Evolutionary conservation across 2,113 vertebrate genomes (phyloP).

Genomic region (Cyphomyrus plagiostoma): DNA sequence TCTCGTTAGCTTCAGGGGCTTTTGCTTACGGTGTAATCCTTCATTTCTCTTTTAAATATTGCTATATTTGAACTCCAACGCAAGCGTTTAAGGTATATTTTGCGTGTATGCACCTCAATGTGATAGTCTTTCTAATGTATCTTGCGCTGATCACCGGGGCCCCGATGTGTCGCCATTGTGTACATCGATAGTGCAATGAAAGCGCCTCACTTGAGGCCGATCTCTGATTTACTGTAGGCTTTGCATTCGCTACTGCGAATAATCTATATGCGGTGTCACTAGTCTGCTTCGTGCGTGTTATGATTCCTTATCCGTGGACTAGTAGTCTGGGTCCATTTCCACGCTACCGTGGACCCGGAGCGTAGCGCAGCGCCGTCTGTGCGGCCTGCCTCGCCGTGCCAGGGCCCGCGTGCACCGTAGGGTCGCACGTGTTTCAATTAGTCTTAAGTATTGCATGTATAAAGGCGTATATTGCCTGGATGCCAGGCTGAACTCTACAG

Average conservation of each 20-base stretch:
- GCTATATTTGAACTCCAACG: neutral
- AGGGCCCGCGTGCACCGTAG: neutral
- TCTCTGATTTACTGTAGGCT: neutral
- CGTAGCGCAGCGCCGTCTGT: neutral
- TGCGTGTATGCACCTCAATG: neutral
- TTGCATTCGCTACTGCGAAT: neutral
- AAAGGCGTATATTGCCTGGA: neutral
- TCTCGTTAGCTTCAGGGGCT: neutral
- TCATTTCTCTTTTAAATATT: neutral
- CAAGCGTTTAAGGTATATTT: neutral
- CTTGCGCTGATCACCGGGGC: neutral
- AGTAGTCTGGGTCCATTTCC: neutral
- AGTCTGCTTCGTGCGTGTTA: neutral
- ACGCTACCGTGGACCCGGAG: neutral
- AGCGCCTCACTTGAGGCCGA: neutral
- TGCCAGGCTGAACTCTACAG: neutral
- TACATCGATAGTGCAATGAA: neutral
- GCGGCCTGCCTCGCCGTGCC: neutral
- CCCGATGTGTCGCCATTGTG: neutral
- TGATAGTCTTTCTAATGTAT: neutral
- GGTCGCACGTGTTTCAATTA: neutral
- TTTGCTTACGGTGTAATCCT: neutral
- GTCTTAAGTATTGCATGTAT: neutral
- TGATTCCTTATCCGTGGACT: neutral
- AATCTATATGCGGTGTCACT: neutral